These are phyloP conservation scores for Microctonus hyperodae DNA, from an alignment of 2,888 invertebrate species.

Conservation along the genomic window DNA sequence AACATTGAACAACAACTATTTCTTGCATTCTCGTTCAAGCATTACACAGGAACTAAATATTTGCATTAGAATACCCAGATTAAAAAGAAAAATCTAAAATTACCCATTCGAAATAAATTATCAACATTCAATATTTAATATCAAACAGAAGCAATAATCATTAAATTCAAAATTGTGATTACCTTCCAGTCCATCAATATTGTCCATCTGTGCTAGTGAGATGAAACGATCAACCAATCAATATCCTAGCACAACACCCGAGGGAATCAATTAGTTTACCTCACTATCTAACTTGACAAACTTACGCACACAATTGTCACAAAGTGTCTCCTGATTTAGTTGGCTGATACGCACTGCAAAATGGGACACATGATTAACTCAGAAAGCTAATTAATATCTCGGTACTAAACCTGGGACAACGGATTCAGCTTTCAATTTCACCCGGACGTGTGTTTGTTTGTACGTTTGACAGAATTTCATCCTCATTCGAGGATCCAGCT, in stretches of 20 bases:
- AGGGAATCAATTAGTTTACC: constrained; percentile 23
- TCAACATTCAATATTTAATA: too few species aligned
- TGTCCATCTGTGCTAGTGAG: background rate
- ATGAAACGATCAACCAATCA: constrained; percentile 8
- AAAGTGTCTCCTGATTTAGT: constrained; percentile 14
- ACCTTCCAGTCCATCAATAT: background rate
- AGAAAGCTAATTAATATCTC: constrained; percentile 49
- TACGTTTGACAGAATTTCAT: background rate
- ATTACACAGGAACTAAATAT: too few species aligned
- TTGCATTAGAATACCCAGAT: too few species aligned
- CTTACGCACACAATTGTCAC: constrained; percentile 20
- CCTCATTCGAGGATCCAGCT: background rate
- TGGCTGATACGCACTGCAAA: constrained; percentile 25
- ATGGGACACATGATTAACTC: constrained; percentile 41
- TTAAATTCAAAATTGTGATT: too few species aligned
- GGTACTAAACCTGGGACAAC: constrained; percentile 31
- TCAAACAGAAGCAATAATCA: too few species aligned
- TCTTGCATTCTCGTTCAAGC: background rate
- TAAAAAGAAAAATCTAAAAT: too few species aligned
- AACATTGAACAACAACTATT: background rate
- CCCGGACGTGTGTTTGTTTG: constrained; percentile 30
- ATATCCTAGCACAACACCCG: background rate
- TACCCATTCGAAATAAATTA: too few species aligned
- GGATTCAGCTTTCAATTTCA: constrained; percentile 45
- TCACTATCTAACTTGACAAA: background rate